Evolutionary conservation across 23 tunicate species (phyloP).

Genomic region (Phallusia fumigata): DNA sequence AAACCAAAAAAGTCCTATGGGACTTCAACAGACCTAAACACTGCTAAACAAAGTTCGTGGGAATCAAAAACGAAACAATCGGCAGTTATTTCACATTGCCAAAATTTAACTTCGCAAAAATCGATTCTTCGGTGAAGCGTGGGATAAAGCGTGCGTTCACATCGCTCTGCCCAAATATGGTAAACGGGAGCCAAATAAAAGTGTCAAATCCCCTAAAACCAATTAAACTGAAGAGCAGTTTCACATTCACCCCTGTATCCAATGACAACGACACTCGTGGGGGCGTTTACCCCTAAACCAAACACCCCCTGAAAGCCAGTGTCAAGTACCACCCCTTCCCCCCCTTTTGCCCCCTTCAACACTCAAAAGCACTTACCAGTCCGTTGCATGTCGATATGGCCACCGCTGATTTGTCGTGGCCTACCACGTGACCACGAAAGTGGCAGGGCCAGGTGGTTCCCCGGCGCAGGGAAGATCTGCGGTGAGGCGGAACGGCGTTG

Average conservation of each 20-base stretch:
- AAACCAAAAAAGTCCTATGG: too few relatives aligned
- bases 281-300: background rate
- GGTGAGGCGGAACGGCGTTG: slow-evolving; percentile 3
- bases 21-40: too few relatives aligned
- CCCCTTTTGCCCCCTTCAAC: background rate
- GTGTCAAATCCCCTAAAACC: background rate
- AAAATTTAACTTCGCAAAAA: too few relatives aligned
- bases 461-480: slow-evolving; percentile 30
- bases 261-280: background rate
- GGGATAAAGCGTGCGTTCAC: too few relatives aligned
- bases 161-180: too few relatives aligned
- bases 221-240: background rate
- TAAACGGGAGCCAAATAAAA: too few relatives aligned
- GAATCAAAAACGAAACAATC: too few relatives aligned
- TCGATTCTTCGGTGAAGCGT: too few relatives aligned
- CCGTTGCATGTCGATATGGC: slow-evolving; percentile 84
- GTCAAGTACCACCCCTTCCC: background rate
- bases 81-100: too few relatives aligned
- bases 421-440: slow-evolving; percentile 75
- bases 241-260: background rate
- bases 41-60: too few relatives aligned
- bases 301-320: background rate
- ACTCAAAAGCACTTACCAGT: slow-evolving; percentile 56
- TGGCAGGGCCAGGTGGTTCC: slow-evolving; percentile 70
- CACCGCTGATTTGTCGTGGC: slow-evolving; percentile 49